These are phyloP conservation scores for Drosophila takahashii DNA, from an alignment of 1,140 invertebrate species.

Conservation along the genomic window DNA sequence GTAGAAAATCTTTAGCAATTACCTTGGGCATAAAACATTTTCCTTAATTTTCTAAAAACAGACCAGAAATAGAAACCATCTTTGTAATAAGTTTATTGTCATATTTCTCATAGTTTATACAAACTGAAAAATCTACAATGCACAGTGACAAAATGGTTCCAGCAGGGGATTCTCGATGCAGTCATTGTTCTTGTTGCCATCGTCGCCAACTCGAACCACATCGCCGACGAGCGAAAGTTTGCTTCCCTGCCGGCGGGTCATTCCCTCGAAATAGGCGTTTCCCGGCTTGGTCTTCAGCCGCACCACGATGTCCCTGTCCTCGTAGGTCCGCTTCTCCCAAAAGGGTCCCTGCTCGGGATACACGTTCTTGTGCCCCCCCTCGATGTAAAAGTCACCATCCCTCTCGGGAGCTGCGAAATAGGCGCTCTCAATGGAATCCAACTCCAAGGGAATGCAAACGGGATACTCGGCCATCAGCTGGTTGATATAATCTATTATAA, in stretches of 20 bases:
- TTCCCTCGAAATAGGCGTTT: slow-evolving; percentile 90
- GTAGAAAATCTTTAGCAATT: no score
- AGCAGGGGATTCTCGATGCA: slow-evolving; percentile 90
- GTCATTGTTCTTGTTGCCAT: slow-evolving; percentile 89
- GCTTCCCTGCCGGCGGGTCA: slow-evolving; percentile 85
- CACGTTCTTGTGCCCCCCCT: not conserved
- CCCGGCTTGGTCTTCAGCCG: slow-evolving; percentile 88
- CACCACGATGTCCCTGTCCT: slow-evolving; percentile 79
- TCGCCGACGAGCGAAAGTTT: slow-evolving; percentile 86
- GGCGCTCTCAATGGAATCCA: slow-evolving; percentile 31
- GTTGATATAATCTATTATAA: slow-evolving; percentile 19
- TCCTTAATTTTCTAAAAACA: no score
- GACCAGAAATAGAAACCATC: no score
- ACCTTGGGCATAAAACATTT: no score
- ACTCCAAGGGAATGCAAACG: slow-evolving; percentile 5
- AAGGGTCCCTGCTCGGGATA: slow-evolving; percentile 50
- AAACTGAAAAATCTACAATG: not conserved
- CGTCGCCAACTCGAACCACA: slow-evolving; percentile 89
- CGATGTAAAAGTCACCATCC: not conserved
- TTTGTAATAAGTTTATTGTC: not conserved
- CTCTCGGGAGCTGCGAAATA: slow-evolving; percentile 1
- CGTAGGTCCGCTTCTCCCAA: not conserved
- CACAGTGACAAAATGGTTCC: slow-evolving; percentile 88
- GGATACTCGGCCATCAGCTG: slow-evolving; percentile 20
- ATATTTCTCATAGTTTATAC: not conserved